Evolutionary conservation across 2,888 invertebrate genomes (phyloP), one percentile per base, ranked within the genome.

Genomic region (Pristionchus exspectatus): DNA sequence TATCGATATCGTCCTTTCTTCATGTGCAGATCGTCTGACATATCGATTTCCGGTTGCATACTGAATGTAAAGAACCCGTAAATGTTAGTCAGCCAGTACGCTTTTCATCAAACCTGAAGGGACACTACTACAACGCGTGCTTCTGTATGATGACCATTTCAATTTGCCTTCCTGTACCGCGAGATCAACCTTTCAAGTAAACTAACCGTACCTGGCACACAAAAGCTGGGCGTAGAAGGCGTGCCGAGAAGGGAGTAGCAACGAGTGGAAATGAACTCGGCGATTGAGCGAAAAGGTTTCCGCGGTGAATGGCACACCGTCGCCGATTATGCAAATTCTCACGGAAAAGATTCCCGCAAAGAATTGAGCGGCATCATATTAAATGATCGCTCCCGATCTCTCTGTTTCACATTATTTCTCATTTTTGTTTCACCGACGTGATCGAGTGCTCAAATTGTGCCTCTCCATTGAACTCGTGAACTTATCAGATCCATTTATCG

Each of bases 1-100:
- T n/a, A 87, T n/a, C 87, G 87, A 50, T 87, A 87, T 9, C 66
- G 33, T 0, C 84, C 84, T 18, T 44, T 50, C 50, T 81, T 54
- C n/a, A 81, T 50, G 77, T 44, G 77, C 2, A 50, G 50, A 12
- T 81, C 50, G 10, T 54, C 50, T 2, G 50, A 27, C 54, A 54
- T 1, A 14, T 81, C 81, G 54, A 50, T 54, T 44, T 81, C 81
- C 12, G 24, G 24, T 44, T 81, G 38, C 81, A 81, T 81, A n/a
- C 14, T 50, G 50, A 50, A 33, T 38, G 33, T 69, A n/a, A n/a
- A 18, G 24, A 18, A 59, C 7, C 59, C 27, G 24, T 69, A 21
- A 74, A 30, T 21, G 74, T 33, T 33, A 74, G 24, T 38, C 33
- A 74, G 38, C 38, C 5, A 2, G 38, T 38, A 3, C 38, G 2